Evolutionary conservation across 2,888 invertebrate species (phyloP), one percentile per base, ranked within the genome.

Genomic region (Desoria tigrina): DNA sequence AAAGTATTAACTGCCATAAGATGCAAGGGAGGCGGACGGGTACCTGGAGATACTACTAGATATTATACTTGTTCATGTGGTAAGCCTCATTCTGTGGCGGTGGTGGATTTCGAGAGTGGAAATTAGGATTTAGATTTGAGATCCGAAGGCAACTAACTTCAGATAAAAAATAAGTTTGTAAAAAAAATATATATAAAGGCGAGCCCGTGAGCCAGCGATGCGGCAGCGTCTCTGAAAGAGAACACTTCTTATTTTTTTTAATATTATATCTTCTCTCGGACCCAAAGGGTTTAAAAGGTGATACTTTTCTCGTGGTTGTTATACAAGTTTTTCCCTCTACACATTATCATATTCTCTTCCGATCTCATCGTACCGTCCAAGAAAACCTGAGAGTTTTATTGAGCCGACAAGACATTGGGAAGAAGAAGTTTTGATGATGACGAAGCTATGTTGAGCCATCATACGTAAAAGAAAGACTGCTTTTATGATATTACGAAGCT

Each of bases 371-470:
- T 45, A 21, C 23, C n/a, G 39, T 21, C 16, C 24, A 18, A 16
- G 24, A 62, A 62, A 42, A 50, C 39, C 42, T 37, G 54, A 55
- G 62, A 62, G 62, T 55, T 62, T 62, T 62, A 62, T 62, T 62
- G 62, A 62, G 62, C 62, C 62, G 54, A 42, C 42, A 49, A 51
- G 51, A 51, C 32, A 32, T 32, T 32, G 32, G 26, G 23, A 51
- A 51, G 3, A 51, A 51, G 51, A 16, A 18, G 49, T 49, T 32
- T 51, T 51, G 54, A 56, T 62, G 62, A 62, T 62, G 55, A 62
- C 62, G 37, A 51, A 23, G 61, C 61, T 50, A 27, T 28, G 32
- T 24, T 50, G 42, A 51, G 26, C 53, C 32, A 24, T 26, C 51
- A 7, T 24, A 23, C 26, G 26, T 16, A 14, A n/a, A 7, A 49